Evolutionary conservation across 1,140 invertebrate genomes (phyloP).

Genomic region (Formica exsecta): DNA sequence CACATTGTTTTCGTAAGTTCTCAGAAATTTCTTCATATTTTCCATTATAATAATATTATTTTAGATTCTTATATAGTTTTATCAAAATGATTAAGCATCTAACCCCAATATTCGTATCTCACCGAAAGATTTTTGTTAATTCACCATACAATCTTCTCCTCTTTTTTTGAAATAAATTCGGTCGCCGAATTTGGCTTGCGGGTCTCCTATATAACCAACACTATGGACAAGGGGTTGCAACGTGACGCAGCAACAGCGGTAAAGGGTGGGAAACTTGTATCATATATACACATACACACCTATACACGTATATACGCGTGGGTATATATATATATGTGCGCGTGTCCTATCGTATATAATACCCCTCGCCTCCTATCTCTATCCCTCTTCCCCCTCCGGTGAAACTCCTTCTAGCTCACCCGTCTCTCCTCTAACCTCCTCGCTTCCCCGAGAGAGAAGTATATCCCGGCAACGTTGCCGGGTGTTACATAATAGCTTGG

Average conservation of each 20-base stretch:
- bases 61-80: neutral
- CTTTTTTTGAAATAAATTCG: constrained; percentile 44
- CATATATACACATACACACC: constrained; percentile 43
- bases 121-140: neutral
- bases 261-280: constrained; percentile 70
- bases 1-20: neutral
- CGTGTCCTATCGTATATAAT: constrained; percentile 71
- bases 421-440: constrained; percentile 72
- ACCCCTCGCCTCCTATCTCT: constrained; percentile 7
- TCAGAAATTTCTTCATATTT: neutral
- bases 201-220: constrained; percentile 40
- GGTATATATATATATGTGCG: constrained; percentile 11
- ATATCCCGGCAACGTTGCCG: constrained; percentile 81
- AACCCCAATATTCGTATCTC: neutral
- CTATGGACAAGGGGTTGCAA: constrained; percentile 81
- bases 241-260: constrained; percentile 76
- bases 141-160: neutral
- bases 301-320: neutral
- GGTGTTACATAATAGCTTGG: constrained; percentile 84
- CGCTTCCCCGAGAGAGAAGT: constrained; percentile 61
- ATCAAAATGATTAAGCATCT: neutral
- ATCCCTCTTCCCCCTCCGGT: constrained; percentile 60
- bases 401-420: constrained; percentile 61
- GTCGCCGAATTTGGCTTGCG: constrained; percentile 47
- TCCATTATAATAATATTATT: neutral